A percentile compares a stretch with the other conserved stretches of the same genome.
Evolutionary conservation across 2,113 vertebrate genomes (phyloP).

Genomic region (Phyllostomus hastatus): DNA sequence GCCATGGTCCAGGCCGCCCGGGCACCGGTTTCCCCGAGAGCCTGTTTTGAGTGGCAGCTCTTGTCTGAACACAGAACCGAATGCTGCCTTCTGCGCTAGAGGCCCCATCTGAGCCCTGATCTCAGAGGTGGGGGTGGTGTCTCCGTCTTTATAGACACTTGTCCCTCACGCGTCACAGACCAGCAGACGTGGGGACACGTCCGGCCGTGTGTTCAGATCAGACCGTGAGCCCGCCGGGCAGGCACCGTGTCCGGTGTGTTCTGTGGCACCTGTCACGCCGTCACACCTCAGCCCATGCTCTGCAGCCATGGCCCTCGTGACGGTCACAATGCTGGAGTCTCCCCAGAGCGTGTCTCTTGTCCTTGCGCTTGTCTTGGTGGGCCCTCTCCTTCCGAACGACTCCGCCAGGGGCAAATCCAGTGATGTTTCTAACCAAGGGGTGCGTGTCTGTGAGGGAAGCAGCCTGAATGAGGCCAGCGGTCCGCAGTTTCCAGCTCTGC

Average conservation of each 20-base stretch:
- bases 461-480: background rate
- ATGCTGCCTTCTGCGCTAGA: constrained; percentile 7
- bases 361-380: background rate
- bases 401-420: background rate
- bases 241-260: constrained; percentile 53
- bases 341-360: constrained; percentile 1
- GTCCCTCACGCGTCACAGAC: background rate
- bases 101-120: constrained; percentile 15
- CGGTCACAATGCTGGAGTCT: constrained; percentile 26
- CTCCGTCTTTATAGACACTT: constrained; percentile 18
- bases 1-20: background rate
- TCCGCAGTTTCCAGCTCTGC: background rate
- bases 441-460: background rate
- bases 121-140: constrained; percentile 14
- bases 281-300: constrained; percentile 66
- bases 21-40: background rate
- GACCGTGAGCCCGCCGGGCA: constrained; percentile 66
- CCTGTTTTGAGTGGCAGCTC: constrained; percentile 17
- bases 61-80: constrained; percentile 34
- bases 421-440: background rate
- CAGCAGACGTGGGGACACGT: background rate
- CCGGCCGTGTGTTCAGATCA: constrained; percentile 47
- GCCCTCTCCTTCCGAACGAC: background rate
- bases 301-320: constrained; percentile 48
- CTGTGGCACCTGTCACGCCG: constrained; percentile 40